Evolutionary conservation across 2,888 invertebrate genomes (phyloP), one percentile per base, ranked within the genome.

Genomic region (Muschampia plurimacula): DNA sequence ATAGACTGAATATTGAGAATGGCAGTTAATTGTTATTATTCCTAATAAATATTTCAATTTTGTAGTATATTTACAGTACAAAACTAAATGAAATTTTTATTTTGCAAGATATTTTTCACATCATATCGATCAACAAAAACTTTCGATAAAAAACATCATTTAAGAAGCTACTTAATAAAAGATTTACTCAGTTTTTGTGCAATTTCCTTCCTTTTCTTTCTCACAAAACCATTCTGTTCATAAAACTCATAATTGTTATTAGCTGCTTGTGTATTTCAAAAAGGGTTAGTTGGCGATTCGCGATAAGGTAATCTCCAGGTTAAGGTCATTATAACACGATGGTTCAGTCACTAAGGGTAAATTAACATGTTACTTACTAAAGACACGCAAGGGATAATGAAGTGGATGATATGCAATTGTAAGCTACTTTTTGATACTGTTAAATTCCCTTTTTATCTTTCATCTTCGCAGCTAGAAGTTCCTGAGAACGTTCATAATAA

Each of bases 271-370:
- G 22, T 44, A 67, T 28, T 67, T 57, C 36, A 57, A 12, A 67
- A 57, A 41, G 57, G 57, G 57, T 57, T 57, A 39, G 12, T 57
- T 41, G 41, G 49, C 41, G 41, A 67, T 64, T 15, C 8, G 49
- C 57, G 57, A 67, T 67, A 41, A 57, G 67, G 44, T 67, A 52
- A 57, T 57, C 57, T 28, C 46, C 46, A 28, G 44, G 64, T 64
- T 64, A 64, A 46, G 64, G 64, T 64, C 64, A 64, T 46, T 64
- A 64, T 64, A 46, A 64, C 64, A 64, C 22, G 28, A 46, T 64
- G 46, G 44, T 41, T 13, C 41, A 39, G 63, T 22, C 15, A 15
- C 15, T 57, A 41, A 41, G 63, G 41, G 13, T 39, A 41, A 63
- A 63, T 63, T 39, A 63, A 63, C 63, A 63, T 63, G 63, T 63